phyloP scores from a whole-genome alignment of 2,113 vertebrate genomes.

The Leuciscus idus region DNA sequence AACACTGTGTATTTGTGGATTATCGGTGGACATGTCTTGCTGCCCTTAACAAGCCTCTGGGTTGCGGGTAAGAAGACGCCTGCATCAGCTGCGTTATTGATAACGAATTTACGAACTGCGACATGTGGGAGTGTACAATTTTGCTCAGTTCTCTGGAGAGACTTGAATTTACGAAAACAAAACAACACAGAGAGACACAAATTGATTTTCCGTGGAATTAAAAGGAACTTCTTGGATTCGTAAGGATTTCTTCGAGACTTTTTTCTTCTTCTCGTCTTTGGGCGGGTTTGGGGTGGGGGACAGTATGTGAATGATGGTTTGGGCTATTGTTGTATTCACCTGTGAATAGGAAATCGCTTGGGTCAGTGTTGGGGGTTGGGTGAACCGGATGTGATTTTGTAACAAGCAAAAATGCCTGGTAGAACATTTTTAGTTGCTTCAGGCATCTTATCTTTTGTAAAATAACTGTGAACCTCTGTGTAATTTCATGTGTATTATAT shows the following conservation, averaged over 20 bases:
- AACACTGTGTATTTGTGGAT: conserved; percentile 66
- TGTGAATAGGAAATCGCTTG: conserved; percentile 55
- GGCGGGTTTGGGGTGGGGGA: conserved; percentile 37
- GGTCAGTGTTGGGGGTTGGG: conserved; percentile 52
- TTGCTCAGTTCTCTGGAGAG: conserved; percentile 57
- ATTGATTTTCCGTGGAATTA: conserved; percentile 57
- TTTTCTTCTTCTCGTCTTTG: conserved; percentile 56
- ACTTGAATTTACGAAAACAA: conserved; percentile 49
- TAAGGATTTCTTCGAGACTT: conserved; percentile 58
- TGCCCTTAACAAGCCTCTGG: conserved; percentile 53
- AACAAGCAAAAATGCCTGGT: conserved; percentile 68
- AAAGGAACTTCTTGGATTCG: conserved; percentile 59
- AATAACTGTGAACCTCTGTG: conserved; percentile 76
- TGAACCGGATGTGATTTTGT: conserved; percentile 58
- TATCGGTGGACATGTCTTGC: conserved; percentile 56
- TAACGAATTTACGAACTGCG: conserved; percentile 57
- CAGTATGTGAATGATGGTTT: conserved; percentile 21
- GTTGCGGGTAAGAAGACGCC: conserved; percentile 45
- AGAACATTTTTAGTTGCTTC: conserved; percentile 72
- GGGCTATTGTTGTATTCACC: conserved; percentile 53
- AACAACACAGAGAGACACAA: conserved; percentile 16
- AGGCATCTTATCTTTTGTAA: conserved; percentile 77
- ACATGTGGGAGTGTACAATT: conserved; percentile 59
- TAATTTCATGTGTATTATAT: conserved; percentile 75
- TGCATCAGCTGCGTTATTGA: conserved; percentile 43